Evolutionary conservation across 2,888 invertebrate species (phyloP).

Genomic region (Drosophila anomelani): DNA sequence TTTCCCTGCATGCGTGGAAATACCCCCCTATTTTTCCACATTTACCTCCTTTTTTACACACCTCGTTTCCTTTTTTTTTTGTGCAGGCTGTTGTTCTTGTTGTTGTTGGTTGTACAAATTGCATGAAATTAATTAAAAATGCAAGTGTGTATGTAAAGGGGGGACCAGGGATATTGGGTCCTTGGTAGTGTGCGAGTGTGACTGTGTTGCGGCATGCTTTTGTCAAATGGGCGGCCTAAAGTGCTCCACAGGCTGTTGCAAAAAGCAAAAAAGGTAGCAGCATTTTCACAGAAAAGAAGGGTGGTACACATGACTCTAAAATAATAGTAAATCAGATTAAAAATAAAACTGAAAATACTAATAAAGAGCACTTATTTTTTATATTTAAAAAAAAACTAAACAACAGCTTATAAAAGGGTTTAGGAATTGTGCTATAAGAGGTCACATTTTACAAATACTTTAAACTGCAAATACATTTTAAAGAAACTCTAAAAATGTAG

Average conservation of each 20-base stretch:
- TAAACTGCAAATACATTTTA: neutral
- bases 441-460: neutral
- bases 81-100: conserved; percentile 18
- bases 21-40: neutral
- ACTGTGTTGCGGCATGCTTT: conserved; percentile 65
- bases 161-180: conserved; percentile 6
- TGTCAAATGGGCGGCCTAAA: conserved; percentile 77
- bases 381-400: neutral
- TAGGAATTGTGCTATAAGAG: neutral
- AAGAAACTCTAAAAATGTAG: neutral
- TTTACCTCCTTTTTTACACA: conserved; percentile 10
- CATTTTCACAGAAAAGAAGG: conserved; percentile 2
- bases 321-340: neutral
- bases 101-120: conserved; percentile 66
- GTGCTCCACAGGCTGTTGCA: conserved; percentile 73
- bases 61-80: conserved; percentile 9
- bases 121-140: conserved; percentile 80
- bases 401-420: neutral
- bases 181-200: conserved; percentile 2
- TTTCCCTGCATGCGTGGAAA: neutral
- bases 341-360: neutral
- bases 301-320: neutral
- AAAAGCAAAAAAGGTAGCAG: conserved; percentile 27
- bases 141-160: conserved; percentile 48
- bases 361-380: neutral